Evolutionary conservation across 2,888 invertebrate species (phyloP), one percentile per base, ranked within the genome.

Genomic region (Aspidiotus rigidus): DNA sequence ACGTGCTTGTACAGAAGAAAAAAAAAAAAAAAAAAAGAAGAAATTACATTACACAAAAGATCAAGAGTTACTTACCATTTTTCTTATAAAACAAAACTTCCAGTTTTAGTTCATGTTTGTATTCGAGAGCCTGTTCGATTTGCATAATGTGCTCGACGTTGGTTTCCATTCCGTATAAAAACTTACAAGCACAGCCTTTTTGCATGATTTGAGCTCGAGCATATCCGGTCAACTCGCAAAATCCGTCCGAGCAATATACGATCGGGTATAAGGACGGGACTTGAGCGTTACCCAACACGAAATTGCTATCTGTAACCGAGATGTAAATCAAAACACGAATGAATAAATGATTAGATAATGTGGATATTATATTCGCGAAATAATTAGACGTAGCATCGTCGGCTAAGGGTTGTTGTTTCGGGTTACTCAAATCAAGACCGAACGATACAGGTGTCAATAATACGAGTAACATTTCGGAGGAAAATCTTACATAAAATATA

Each of bases 11-110:
- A 28, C 28, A 28, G 28, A 28, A 28, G 5, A 28, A 28, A 28
- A 28, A 28, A 28, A 28, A 28, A 3, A 5, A 28, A 28, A 28
- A 28, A 28, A 28, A 28, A 28, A 28, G 5, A 28, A 3, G 28
- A 28, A 28, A 28, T 28, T 28, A 5, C 5, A 28, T 3, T 1
- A 28, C 5, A 28, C 28, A 28, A 28, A 28, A 28, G 5, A 28
- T 28, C 28, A 28, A 28, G 28, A 28, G 28, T 28, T 28, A 79
- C 86, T 85, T 78, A 93, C 95, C 93, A 81, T 86, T 90, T 80
- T 94, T 95, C 80, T 93, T 93, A 81, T 95, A 95, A 80, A 96
- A 93, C 76, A 91, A 88, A 73, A 96, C 89, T 81, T 96, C 95
- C 74, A 93, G 83, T 80, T 96, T 95, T 73, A 95, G 86, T 80